These are phyloP conservation scores for Oopsacas minuta DNA, from an alignment of 37 sponge, comb jelly and placozoan species.

Conservation along the genomic window DNA sequence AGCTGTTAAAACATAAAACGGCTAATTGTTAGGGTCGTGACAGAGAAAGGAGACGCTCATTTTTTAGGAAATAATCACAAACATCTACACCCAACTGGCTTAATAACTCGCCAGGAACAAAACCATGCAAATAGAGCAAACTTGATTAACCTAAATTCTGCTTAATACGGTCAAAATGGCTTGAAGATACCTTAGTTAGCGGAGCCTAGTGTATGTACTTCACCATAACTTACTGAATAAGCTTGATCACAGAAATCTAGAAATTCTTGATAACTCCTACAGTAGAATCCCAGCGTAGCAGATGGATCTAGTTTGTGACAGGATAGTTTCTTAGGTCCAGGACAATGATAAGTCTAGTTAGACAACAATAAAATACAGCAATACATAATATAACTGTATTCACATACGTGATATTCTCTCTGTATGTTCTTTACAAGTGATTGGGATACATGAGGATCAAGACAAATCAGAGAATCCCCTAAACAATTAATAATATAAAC, in stretches of 20 bases:
- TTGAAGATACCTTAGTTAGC: too few relatives aligned
- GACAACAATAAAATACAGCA: background rate
- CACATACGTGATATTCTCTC: slow-evolving; percentile 9
- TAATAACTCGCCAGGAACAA: too few relatives aligned
- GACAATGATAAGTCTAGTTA: slow-evolving; percentile 70
- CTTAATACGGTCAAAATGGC: too few relatives aligned
- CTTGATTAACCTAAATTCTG: too few relatives aligned
- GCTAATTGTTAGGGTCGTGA: too few relatives aligned
- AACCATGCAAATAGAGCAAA: too few relatives aligned
- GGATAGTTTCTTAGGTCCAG: slow-evolving; percentile 56
- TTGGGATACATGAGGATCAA: slow-evolving; percentile 92
- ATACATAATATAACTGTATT: background rate
- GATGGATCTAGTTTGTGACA: slow-evolving; percentile 88
- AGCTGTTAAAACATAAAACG: too few relatives aligned
- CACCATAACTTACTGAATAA: slow-evolving; percentile 25
- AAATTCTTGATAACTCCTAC: slow-evolving; percentile 42
- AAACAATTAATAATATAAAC: background rate
- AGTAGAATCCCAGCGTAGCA: slow-evolving; percentile 83
- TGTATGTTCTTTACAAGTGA: slow-evolving; percentile 22
- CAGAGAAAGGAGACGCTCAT: too few relatives aligned
- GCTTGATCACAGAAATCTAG: slow-evolving; percentile 28
- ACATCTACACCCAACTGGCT: too few relatives aligned
- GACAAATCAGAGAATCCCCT: slow-evolving; percentile 74
- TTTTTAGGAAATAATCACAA: too few relatives aligned
- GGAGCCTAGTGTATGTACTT: background rate